phyloP scores from a whole-genome alignment of 2,888 invertebrate genomes.

The Eupeodes luniger region DNA sequence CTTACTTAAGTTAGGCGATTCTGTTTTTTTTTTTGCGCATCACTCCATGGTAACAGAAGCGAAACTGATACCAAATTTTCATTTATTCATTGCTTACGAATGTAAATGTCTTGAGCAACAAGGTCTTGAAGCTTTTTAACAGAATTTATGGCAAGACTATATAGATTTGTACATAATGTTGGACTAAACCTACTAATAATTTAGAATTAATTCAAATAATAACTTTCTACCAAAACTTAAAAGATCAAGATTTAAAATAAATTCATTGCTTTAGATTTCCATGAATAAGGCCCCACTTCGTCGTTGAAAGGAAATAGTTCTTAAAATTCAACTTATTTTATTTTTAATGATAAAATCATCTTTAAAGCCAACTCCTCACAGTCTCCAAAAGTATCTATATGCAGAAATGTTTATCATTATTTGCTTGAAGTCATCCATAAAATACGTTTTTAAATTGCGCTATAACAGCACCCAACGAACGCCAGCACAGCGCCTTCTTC shows the following conservation, averaged over 20 bases:
- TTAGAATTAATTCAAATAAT: too few species aligned
- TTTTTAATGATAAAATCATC: constrained; percentile 62
- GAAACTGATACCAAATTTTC: too few species aligned
- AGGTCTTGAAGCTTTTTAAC: too few species aligned
- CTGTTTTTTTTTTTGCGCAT: too few species aligned
- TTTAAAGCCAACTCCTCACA: constrained; percentile 31
- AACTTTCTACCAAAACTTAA: neutral
- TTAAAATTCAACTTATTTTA: constrained; percentile 11
- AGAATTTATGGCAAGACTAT: too few species aligned
- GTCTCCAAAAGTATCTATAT: constrained; percentile 18
- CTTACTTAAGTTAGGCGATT: too few species aligned
- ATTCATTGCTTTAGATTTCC: constrained; percentile 15
- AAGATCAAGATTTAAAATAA: constrained; percentile 23
- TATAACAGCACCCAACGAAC: neutral
- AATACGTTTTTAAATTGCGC: constrained; percentile 51
- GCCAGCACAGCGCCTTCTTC: constrained; percentile 42
- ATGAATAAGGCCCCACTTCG: neutral
- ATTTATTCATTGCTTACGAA: too few species aligned
- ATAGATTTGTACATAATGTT: too few species aligned
- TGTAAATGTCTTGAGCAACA: too few species aligned
- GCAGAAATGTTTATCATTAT: constrained; percentile 27
- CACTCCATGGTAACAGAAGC: too few species aligned
- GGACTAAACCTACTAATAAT: too few species aligned
- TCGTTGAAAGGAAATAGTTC: neutral
- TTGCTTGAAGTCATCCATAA: constrained; percentile 64